A percentile compares a stretch with the other conserved stretches of the same genome.
These are phyloP conservation scores for Rugalucina vietnamica DNA, from an alignment of 2,888 invertebrate species.

Conservation along the genomic window DNA sequence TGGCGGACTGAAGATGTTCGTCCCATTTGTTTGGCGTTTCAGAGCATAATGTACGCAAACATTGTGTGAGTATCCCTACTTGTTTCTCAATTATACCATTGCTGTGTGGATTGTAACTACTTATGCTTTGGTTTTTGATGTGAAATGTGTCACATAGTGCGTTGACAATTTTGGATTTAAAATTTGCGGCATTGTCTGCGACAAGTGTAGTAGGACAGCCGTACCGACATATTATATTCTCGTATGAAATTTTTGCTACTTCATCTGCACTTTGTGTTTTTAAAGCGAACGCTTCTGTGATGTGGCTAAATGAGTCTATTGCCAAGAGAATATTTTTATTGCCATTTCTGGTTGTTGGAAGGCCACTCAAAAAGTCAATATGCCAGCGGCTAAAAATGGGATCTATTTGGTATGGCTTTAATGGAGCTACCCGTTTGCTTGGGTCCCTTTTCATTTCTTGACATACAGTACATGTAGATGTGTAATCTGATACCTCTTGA, in stretches of 20 bases:
- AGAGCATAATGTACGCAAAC: not conserved
- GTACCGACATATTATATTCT: slow-evolving; percentile 17
- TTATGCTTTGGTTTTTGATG: not conserved
- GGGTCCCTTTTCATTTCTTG: slow-evolving; percentile 1
- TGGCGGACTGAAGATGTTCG: not conserved
- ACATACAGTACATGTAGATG: not conserved
- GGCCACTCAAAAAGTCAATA: not conserved
- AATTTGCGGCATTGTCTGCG: not conserved
- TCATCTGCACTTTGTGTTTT: slow-evolving; percentile 7
- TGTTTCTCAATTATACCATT: not conserved
- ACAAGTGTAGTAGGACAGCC: not conserved
- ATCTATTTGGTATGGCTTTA: not conserved
- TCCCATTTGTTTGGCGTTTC: slow-evolving; percentile 7
- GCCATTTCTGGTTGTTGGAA: not conserved
- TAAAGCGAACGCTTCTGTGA: slow-evolving; percentile 22
- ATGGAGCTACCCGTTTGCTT: not conserved
- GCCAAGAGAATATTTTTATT: slow-evolving; percentile 8
- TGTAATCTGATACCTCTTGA: not conserved
- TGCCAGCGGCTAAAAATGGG: not conserved
- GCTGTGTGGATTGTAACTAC: not conserved
- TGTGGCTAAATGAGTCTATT: slow-evolving; percentile 5
- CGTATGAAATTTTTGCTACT: not conserved
- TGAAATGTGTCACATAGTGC: not conserved
- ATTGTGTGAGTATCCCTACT: not conserved
- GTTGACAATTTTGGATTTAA: not conserved